Conservation (phyloP, 1,140 invertebrate species). For the Aricia agestis region DNA sequence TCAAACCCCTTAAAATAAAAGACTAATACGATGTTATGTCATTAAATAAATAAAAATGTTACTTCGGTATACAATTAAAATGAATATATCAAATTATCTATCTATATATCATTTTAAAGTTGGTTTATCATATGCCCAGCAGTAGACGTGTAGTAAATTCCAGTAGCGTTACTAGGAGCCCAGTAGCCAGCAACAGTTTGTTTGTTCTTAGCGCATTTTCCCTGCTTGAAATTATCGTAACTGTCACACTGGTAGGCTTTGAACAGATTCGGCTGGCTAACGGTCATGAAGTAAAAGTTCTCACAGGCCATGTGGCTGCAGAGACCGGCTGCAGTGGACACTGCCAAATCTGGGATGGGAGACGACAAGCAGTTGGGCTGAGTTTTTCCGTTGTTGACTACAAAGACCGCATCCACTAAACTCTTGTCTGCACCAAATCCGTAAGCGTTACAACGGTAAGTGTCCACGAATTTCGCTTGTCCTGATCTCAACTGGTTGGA, state of each 20-base stretch:
- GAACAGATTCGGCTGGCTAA: background rate
- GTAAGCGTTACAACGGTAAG: background rate
- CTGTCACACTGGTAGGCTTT: background rate
- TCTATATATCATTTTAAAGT: background rate
- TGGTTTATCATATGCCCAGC: background rate
- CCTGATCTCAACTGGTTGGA: background rate
- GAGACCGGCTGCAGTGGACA: background rate
- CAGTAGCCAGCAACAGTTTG: background rate
- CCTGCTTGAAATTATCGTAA: background rate
- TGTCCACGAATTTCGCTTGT: background rate
- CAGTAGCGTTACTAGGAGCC: background rate
- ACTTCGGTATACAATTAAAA: no score
- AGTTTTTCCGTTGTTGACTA: constrained; percentile 3
- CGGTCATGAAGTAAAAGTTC: background rate
- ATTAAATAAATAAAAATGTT: no score
- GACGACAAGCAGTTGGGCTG: background rate
- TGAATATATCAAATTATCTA: no score
- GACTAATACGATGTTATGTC: no score
- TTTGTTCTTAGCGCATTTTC: background rate
- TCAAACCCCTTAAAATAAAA: no score
- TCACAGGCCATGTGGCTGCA: constrained; percentile 6
- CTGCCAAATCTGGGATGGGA: background rate
- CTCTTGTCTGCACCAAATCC: background rate
- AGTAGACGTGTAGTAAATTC: background rate
- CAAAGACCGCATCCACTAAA: background rate